Conservation (phyloP, 2,113 vertebrate species). For the Gasterosteus aculeatus region DNA sequence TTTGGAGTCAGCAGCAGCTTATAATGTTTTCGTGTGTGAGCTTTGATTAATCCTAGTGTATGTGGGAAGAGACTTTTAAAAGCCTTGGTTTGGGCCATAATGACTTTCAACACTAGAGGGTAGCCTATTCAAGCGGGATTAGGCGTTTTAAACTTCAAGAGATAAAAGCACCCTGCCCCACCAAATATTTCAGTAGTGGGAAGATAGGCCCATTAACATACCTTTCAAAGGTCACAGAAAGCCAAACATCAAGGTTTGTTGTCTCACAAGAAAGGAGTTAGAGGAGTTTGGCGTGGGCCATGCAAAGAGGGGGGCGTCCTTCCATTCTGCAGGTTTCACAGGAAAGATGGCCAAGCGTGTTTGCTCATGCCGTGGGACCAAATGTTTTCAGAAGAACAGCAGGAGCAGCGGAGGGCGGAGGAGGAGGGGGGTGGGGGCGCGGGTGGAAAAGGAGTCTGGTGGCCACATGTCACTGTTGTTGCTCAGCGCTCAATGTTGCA, state of each 20-base stretch:
- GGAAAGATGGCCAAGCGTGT: slow-evolving; percentile 74
- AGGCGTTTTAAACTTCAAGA: slow-evolving; percentile 37
- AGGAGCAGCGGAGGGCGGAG: slow-evolving; percentile 51
- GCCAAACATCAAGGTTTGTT: slow-evolving; percentile 68
- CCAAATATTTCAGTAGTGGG: slow-evolving; percentile 63
- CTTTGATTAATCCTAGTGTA: slow-evolving; percentile 29
- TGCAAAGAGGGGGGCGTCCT: slow-evolving; percentile 52
- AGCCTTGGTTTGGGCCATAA: slow-evolving; percentile 27
- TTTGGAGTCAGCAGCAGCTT: slow-evolving; percentile 19
- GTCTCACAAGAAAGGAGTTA: slow-evolving; percentile 65
- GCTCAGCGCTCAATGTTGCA: slow-evolving; percentile 64
- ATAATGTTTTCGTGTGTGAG: slow-evolving; percentile 21
- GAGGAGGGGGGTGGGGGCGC: slow-evolving; percentile 15
- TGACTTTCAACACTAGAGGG: slow-evolving; percentile 76
- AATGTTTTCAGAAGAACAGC: slow-evolving; percentile 75
- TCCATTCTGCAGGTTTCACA: slow-evolving; percentile 62
- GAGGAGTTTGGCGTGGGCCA: slow-evolving; percentile 44
- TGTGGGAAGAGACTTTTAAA: slow-evolving; percentile 20
- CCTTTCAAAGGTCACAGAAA: slow-evolving; percentile 72
- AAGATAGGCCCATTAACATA: slow-evolving; percentile 71
- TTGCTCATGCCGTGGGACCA: slow-evolving; percentile 74
- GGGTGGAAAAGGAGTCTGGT: slow-evolving; percentile 74
- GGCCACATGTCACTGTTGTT: slow-evolving; percentile 80
- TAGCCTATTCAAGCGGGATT: slow-evolving; percentile 71
- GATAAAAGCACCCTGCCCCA: slow-evolving; percentile 43